Evolutionary conservation across 2,888 invertebrate genomes (phyloP), one percentile per base, ranked within the genome.

Genomic region (Mimumesa dahlbomi): DNA sequence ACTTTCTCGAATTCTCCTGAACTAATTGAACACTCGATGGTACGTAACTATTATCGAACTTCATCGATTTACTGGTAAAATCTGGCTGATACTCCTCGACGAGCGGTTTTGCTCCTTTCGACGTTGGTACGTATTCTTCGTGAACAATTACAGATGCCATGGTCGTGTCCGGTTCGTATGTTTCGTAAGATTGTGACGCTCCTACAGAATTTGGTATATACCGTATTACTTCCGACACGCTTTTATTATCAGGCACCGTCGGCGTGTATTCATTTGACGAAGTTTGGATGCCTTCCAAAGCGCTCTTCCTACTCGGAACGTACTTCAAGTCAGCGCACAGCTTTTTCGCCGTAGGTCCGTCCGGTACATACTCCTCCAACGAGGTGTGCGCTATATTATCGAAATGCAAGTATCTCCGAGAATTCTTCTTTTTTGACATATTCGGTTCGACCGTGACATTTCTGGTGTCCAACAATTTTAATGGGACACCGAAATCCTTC

Each of bases 31-130:
- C 64, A n/a, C 64, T 75, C 3, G 85, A 85, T 1, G 85, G 85
- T 6, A 86, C 80, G 49, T 86, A 86, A 65, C 84, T 83, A 2
- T 84, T 52, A 29, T 85, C 84, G 22, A 85, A 84, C 19, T 83
- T 82, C 82, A 83, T 85, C 0, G 73, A 67, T 58, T 84, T 86
- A 9, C 81, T 79, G 0, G 77, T 67, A 62, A 85, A 86, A 22
- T 85, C 80, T 1, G 85, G 85, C 18, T 86, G 75, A 59, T 86
- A 86, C 19, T 85, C 83, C 25, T 85, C 85, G 1, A 85, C 43
- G 4, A 67, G 61, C 4, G 67, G 34, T 22, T 71, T 83, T 2
- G 65, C 9, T 2, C 80, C 78, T 31, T 84, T 85, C 0, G 82
- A 84, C 59, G 79, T 86, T 2, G 85, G 85, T 3, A 86, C 69